These are phyloP conservation scores for Acrobasis consociella DNA, from an alignment of 2,888 invertebrate genomes.

Conservation along the genomic window DNA sequence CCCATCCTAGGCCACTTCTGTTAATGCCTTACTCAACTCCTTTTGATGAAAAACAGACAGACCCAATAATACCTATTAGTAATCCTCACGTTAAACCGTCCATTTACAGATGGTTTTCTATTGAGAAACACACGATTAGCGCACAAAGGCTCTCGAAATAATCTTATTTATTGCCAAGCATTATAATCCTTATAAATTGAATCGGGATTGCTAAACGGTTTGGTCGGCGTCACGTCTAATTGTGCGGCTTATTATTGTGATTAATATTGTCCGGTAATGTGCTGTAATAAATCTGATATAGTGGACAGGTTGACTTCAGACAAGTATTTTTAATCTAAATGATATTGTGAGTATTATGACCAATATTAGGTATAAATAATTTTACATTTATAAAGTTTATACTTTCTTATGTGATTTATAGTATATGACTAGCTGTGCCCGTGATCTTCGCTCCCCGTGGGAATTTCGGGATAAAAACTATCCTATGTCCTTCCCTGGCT, in stretches of 20 bases:
- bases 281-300: constrained; percentile 1
- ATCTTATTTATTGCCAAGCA: constrained; percentile 6
- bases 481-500: too few species aligned
- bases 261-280: constrained; percentile 15
- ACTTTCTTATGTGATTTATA: too few species aligned
- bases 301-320: background rate
- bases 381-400: too few species aligned
- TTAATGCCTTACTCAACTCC: too few species aligned
- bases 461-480: too few species aligned
- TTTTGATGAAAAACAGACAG: too few species aligned
- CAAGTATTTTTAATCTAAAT: background rate
- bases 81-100: background rate
- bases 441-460: too few species aligned
- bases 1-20: too few species aligned
- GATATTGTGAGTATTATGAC: too few species aligned
- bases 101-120: constrained; percentile 1
- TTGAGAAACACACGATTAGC: constrained; percentile 7
- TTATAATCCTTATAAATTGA: constrained; percentile 21
- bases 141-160: background rate
- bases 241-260: constrained; percentile 14
- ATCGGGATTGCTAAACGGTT: constrained; percentile 12
- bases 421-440: too few species aligned
- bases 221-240: constrained; percentile 11
- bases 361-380: too few species aligned
- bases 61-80: background rate